Conservation (phyloP, 2,797 vertebrate genomes). For the Notolabrus celidotus region DNA sequence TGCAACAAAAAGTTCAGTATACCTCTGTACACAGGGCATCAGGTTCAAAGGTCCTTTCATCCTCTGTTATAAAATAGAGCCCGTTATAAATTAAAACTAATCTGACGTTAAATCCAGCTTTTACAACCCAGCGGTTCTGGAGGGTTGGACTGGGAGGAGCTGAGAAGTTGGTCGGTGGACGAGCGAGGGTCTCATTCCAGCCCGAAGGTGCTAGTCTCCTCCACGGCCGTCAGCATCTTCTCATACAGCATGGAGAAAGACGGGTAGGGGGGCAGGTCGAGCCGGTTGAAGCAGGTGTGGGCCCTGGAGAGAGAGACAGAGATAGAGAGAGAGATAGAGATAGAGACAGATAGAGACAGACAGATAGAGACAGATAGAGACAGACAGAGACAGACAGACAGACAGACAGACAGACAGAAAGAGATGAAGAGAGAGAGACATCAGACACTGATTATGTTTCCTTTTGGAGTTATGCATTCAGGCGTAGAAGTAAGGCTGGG, state of each 20-base stretch:
- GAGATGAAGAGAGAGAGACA: too few relatives aligned
- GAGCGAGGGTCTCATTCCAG: slow-evolving; percentile 85
- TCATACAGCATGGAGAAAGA: slow-evolving; percentile 97
- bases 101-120: slow-evolving; percentile 12
- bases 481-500: too few relatives aligned
- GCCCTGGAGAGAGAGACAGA: slow-evolving; percentile 83
- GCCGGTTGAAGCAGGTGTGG: slow-evolving; percentile 96
- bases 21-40: background rate
- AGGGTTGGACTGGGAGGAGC: background rate
- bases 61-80: slow-evolving; percentile 9
- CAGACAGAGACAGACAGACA: too few relatives aligned
- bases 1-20: slow-evolving; percentile 8
- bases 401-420: too few relatives aligned
- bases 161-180: too few relatives aligned
- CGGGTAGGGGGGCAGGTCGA: slow-evolving; percentile 96
- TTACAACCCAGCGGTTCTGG: background rate
- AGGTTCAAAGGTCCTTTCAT: background rate
- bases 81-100: slow-evolving; percentile 15
- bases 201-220: slow-evolving; percentile 97
- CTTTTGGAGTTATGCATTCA: too few relatives aligned
- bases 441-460: too few relatives aligned
- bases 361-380: too few relatives aligned
- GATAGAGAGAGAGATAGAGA: too few relatives aligned
- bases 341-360: too few relatives aligned
- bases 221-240: slow-evolving; percentile 96